Evolutionary conservation across 2,113 vertebrate species (phyloP), one percentile per base, ranked within the genome.

Genomic region (Lanius ludovicianus): DNA sequence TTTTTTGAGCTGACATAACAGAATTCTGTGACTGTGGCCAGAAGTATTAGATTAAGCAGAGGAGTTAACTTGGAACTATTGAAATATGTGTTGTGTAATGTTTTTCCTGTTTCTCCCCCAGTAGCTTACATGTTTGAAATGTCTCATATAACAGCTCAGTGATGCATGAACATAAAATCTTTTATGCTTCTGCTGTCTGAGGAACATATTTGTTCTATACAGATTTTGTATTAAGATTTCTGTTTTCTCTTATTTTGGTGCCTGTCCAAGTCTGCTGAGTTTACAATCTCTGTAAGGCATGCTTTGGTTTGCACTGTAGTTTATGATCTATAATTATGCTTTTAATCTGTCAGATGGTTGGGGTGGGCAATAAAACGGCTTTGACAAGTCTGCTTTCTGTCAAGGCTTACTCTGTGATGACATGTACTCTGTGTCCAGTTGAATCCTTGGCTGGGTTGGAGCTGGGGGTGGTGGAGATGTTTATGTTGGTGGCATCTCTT

Each of bases 401-500:
- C 50, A 25, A 31, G 68, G 69, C 8, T 73, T 47, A 8, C 19
- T 74, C 28, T 80, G 0, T 30, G 14, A 23, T 46, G 55, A 53
- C 30, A 15, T 4, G 5, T 69, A n/a, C n/a, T 41, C 8, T 1
- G 3, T 42, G 28, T 27, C 28, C 13, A 1, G 24, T 7, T 49
- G 14, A 37, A 4, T 65, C 37, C 25, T 21, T n/a, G 82, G 12
- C 39, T 49, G 82, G 15, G 15, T 13, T 75, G 55, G 67, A 14
- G 27, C 24, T 80, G 80, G 15, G 41, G 17, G 2, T 15, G 4
- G 3, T 7, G 8, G 49, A 25, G n/a, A 1, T 41, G 15, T 4
- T 33, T 24, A 30, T 31, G 31, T n/a, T 0, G 0, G 35, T 55
- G 64, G 22, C 10, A 8, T 31, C 24, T 76, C 37, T 7, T 2